Conservation (phyloP, 2,113 vertebrate genomes). For the Sarotherodon lohbergeri region DNA sequence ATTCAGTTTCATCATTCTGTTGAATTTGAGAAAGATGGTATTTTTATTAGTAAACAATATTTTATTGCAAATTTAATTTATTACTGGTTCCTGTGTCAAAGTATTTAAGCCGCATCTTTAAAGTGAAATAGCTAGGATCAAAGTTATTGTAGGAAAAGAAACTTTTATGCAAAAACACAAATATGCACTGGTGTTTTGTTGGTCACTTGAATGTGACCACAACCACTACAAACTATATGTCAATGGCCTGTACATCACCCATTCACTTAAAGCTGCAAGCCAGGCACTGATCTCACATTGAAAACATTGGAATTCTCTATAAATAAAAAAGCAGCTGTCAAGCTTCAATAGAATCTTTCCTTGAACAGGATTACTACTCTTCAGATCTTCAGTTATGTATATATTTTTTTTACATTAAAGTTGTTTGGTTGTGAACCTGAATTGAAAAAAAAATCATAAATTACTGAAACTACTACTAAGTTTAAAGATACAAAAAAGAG, state of each 20-base stretch:
- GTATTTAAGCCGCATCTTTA: neutral
- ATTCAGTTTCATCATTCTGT: neutral
- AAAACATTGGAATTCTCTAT: neutral
- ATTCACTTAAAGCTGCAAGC: neutral
- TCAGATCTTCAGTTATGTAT: neutral
- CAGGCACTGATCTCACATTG: neutral
- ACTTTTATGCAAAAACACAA: neutral
- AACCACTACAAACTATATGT: neutral
- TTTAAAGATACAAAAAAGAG: neutral
- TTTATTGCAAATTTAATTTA: neutral
- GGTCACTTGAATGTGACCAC: neutral
- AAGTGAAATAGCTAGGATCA: neutral
- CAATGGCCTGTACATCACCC: accelerated
- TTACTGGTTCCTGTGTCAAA: neutral
- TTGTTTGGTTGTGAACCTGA: neutral
- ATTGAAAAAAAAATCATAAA: neutral
- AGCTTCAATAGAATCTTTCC: neutral
- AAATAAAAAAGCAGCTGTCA: neutral
- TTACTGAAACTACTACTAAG: accelerated
- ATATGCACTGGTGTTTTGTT: neutral
- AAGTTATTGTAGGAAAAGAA: neutral
- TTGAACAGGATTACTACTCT: neutral
- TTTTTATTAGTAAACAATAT: neutral
- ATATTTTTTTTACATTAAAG: neutral
- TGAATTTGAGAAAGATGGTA: neutral